These are phyloP conservation scores for Podarcis lilfordi DNA, from an alignment of 2,797 vertebrate genomes.

Conservation along the genomic window DNA sequence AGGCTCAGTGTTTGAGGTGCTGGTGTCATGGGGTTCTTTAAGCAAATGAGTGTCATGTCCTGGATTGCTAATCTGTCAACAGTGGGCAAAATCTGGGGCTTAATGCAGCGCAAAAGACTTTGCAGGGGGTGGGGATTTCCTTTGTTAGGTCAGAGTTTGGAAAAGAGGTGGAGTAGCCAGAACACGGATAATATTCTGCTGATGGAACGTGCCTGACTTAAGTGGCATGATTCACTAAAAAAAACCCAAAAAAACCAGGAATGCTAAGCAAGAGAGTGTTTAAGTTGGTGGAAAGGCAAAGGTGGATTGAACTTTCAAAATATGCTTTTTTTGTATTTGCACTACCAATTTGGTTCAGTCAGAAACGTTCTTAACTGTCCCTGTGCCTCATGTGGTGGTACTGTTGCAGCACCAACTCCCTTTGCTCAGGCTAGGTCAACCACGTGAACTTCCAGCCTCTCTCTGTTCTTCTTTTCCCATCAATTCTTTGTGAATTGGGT, in stretches of 20 bases:
- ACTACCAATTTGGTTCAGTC: background rate
- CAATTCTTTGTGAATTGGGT: slow-evolving; percentile 24
- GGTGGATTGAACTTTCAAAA: background rate
- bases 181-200: background rate
- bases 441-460: background rate
- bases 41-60: background rate
- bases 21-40: background rate
- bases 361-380: background rate
- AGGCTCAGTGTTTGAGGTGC: background rate
- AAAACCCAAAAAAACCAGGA: background rate
- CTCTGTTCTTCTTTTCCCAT: background rate
- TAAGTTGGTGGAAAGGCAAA: background rate
- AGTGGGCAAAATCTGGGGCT: background rate
- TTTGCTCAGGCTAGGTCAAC: background rate
- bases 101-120: background rate
- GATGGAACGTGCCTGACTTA: background rate
- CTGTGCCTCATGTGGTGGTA: background rate
- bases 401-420: background rate
- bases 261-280: background rate
- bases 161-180: background rate
- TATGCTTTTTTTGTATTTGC: background rate
- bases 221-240: background rate
- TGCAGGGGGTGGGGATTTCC: background rate
- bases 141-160: background rate
- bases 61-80: background rate